Base-by-base conservation (phyloP, 2,113 vertebrate genomes). In the Peromyscus maniculatus region DNA sequence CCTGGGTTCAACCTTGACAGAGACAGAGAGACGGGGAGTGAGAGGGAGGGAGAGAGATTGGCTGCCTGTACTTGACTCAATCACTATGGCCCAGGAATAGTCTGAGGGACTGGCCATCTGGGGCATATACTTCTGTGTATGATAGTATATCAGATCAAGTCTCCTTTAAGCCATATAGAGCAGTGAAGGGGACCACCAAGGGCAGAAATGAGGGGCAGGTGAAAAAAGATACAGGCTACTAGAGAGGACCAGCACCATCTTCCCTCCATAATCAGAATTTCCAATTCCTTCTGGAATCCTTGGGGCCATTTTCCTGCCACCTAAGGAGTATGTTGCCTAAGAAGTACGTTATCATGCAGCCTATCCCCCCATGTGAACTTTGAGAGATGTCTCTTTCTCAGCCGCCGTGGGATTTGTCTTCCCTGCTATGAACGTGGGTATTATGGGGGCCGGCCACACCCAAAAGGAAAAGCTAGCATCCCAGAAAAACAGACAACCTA, bases 211-310 rank as follows among this genome's bases (percentile, higher is more conserved):
- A 49, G 17, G 36, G 21, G 21, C 31, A 69, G 24, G 7, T 15
- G 91, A 49, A 91, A 55, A 91, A 86, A 96, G 64, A 72, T 59
- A 39, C 4, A 96, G n/a, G 52, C 62, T 64, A 83, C 39, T n/a
- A 19, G 9, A 79, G 49, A 13, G 17, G 7, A 67, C 69, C 46
- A 80, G 49, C 5, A 39, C 57, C 69, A 31, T 24, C 71, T n/a
- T 43, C 62, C 31, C 67, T 78, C 31, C 28, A 55, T 5, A 13
- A 24, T 87, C 39, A 75, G 78, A 43, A 67, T 55, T 69, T 69
- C n/a, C n/a, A 86, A 6, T 66, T 86, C 39, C 24, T 11, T 92
- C 78, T 75, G 62, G 31, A 59, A 83, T 79, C 72, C 9, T 26
- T 11, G 64, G 31, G n/a, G 16, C 49, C 31, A 71, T 83, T 78